A percentile compares a stretch with the other conserved stretches of the same genome.
Conservation (phyloP, 2,797 vertebrate genomes). For the Alcedo quadribrachys region DNA sequence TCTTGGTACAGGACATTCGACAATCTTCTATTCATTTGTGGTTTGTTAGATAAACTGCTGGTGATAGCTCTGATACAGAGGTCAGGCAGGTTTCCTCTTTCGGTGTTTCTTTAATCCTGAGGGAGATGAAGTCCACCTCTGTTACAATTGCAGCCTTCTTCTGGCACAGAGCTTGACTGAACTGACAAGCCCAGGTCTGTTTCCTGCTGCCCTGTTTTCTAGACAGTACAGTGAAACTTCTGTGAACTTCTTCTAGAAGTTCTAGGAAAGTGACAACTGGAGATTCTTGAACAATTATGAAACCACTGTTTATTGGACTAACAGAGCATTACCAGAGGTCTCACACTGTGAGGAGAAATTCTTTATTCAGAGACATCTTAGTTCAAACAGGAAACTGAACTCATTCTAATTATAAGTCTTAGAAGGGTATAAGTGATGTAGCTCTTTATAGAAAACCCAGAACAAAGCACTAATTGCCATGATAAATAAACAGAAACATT, state of each 20-base stretch:
- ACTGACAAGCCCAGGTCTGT: background rate
- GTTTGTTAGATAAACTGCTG: background rate
- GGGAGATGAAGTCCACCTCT: background rate
- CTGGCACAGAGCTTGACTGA: background rate
- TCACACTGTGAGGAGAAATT: background rate
- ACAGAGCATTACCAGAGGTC: background rate
- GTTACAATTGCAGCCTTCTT: background rate
- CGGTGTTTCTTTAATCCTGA: background rate
- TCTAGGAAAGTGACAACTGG: background rate
- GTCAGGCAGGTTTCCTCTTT: background rate
- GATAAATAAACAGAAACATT: background rate
- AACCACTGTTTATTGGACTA: background rate
- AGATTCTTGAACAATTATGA: background rate
- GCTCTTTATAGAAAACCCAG: background rate
- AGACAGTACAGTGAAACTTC: too few relatives aligned
- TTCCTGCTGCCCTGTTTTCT: background rate
- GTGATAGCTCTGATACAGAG: background rate
- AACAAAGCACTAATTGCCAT: rapidly evolving
- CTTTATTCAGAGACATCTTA: background rate
- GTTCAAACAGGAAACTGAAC: background rate
- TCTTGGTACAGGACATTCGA: background rate
- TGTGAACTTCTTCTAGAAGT: too few relatives aligned
- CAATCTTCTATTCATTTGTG: background rate
- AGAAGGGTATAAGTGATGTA: background rate
- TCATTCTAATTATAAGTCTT: background rate